Percentiles rank a stretch among this genome's conserved stretches.
Conservation (phyloP, 2,888 invertebrate species). For the Cephalotes varians region DNA sequence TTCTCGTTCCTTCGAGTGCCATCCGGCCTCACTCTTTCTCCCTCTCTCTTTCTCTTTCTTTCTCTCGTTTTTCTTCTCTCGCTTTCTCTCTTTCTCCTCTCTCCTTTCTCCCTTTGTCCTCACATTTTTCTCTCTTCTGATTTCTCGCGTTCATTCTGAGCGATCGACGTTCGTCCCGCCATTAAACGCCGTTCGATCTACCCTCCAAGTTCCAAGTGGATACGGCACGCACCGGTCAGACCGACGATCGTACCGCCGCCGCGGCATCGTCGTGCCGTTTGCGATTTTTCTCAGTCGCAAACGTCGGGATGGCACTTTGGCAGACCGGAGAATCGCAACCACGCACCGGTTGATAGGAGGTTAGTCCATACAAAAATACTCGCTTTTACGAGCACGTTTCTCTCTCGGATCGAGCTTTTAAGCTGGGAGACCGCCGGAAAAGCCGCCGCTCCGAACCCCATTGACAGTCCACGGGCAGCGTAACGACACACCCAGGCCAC, state of each 20-base stretch:
- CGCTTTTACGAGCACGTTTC: not conserved
- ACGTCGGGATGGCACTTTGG: constrained; percentile 60
- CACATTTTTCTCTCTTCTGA: not conserved
- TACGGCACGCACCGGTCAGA: constrained; percentile 35
- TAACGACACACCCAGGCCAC: constrained; percentile 56
- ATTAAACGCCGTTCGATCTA: constrained; percentile 24
- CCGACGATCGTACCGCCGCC: not conserved
- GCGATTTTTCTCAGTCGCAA: not conserved
- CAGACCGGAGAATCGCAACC: constrained; percentile 55
- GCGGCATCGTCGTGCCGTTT: constrained; percentile 6
- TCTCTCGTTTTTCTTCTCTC: constrained; percentile 7
- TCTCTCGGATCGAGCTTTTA: not conserved
- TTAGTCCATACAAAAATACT: constrained; percentile 54
- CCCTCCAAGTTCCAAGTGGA: constrained; percentile 17
- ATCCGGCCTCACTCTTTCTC: constrained; percentile 10
- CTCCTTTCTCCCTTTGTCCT: constrained; percentile 21
- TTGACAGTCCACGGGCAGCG: not conserved
- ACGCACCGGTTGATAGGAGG: constrained; percentile 63
- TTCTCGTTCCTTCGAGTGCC: constrained; percentile 37
- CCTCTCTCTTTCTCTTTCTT: not conserved
- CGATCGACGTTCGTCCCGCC: not conserved
- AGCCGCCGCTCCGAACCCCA: not conserved
- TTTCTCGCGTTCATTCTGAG: constrained; percentile 13
- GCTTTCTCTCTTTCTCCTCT: not conserved
- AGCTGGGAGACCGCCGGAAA: not conserved